Conservation (phyloP, 2,888 invertebrate genomes). For the Drosophila pseudotakahashii region DNA sequence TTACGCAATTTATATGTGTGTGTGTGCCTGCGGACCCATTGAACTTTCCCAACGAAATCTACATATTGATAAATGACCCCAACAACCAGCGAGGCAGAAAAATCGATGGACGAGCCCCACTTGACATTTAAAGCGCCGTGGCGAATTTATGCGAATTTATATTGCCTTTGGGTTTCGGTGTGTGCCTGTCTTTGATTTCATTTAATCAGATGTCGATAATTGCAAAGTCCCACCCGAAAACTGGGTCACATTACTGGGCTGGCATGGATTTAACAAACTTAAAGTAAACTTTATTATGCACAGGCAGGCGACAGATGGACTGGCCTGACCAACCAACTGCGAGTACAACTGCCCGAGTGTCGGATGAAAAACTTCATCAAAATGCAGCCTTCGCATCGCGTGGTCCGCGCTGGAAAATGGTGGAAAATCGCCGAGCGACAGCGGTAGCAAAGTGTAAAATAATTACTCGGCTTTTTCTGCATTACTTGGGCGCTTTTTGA, state of each 20-base stretch:
- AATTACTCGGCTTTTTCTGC: slow-evolving; percentile 68
- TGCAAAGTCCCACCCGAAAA: slow-evolving; percentile 19
- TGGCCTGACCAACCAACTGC: slow-evolving; percentile 17
- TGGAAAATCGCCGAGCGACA: slow-evolving; percentile 14
- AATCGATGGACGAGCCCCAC: slow-evolving; percentile 63
- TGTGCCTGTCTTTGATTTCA: slow-evolving; percentile 63
- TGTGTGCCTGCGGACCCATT: slow-evolving; percentile 52
- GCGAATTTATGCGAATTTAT: slow-evolving; percentile 54
- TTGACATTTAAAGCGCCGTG: slow-evolving; percentile 52
- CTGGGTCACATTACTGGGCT: slow-evolving; percentile 13
- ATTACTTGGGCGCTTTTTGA: slow-evolving; percentile 51
- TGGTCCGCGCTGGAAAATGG: neutral
- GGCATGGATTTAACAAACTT: slow-evolving; percentile 58
- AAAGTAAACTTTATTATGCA: slow-evolving; percentile 64
- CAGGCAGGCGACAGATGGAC: slow-evolving; percentile 60
- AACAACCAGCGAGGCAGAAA: slow-evolving; percentile 47
- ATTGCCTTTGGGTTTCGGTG: slow-evolving; percentile 12
- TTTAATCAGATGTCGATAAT: slow-evolving; percentile 65
- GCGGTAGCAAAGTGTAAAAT: slow-evolving; percentile 67
- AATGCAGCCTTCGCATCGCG: slow-evolving; percentile 38
- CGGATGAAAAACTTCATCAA: slow-evolving; percentile 63
- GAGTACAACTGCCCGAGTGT: slow-evolving; percentile 5
- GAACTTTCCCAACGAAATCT: slow-evolving; percentile 67
- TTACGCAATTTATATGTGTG: slow-evolving; percentile 52
- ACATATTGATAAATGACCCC: slow-evolving; percentile 76